Evolutionary conservation across 2,797 vertebrate species (phyloP).

Genomic region (Myotis planiceps): DNA sequence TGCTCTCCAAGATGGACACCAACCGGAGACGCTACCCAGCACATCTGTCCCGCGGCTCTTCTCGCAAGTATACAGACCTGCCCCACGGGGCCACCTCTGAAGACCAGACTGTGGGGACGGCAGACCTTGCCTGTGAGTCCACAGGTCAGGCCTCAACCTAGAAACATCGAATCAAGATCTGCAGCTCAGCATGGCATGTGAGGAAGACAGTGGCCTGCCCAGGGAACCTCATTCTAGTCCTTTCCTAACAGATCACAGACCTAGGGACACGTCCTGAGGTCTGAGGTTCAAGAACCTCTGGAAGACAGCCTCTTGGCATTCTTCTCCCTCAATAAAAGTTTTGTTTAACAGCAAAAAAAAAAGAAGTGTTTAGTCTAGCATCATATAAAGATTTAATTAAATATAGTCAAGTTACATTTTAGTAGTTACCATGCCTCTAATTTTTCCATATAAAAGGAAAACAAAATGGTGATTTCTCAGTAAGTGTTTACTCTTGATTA

Average conservation of each 20-base stretch:
- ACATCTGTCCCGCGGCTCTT: slow-evolving; percentile 91
- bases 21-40: slow-evolving; percentile 92
- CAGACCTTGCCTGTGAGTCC: background rate
- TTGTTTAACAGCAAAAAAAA: background rate
- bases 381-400: background rate
- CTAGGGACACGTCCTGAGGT: background rate
- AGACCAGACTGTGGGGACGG: slow-evolving; percentile 79
- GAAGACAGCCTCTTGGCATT: background rate
- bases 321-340: slow-evolving; percentile 54
- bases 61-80: slow-evolving; percentile 94
- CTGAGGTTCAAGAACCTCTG: background rate
- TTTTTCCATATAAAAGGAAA: background rate
- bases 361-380: background rate
- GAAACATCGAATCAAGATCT: background rate
- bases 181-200: background rate
- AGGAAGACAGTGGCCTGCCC: background rate
- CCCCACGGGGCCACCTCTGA: background rate
- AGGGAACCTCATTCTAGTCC: background rate
- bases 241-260: background rate
- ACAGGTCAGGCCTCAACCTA: background rate
- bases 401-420: background rate
- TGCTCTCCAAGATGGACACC: slow-evolving; percentile 93
- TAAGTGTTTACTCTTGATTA: background rate
- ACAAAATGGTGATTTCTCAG: background rate
- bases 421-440: background rate